Evolutionary conservation across 2,888 invertebrate species (phyloP).

Genomic region (Pollenia griseotomentosa): DNA sequence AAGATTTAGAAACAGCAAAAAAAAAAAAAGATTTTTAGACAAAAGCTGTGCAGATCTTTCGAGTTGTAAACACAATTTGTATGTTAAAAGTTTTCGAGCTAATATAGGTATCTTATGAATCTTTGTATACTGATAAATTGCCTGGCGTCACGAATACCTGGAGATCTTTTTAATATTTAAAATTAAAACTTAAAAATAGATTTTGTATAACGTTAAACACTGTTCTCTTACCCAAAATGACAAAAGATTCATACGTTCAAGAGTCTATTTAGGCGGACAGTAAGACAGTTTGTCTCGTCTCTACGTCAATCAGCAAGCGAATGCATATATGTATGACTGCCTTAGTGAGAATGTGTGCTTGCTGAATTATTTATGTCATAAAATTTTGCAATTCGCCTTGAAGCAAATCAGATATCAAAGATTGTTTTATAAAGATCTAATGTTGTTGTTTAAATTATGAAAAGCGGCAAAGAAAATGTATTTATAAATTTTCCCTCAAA

Average conservation of each 20-base stretch:
- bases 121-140: too few species aligned
- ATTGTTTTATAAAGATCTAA: constrained; percentile 68
- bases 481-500: not conserved
- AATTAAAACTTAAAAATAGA: not conserved
- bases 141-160: too few species aligned
- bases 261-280: not conserved
- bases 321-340: not conserved
- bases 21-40: too few species aligned
- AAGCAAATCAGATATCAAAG: constrained; percentile 74
- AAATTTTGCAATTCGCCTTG: constrained; percentile 74
- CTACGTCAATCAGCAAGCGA: constrained; percentile 25
- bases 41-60: too few species aligned
- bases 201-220: constrained; percentile 6
- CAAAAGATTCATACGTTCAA: constrained; percentile 33
- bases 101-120: too few species aligned
- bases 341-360: not conserved
- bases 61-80: too few species aligned
- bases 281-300: not conserved
- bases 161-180: too few species aligned
- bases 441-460: constrained; percentile 54
- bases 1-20: too few species aligned
- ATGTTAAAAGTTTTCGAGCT: too few species aligned
- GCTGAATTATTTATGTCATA: constrained; percentile 72
- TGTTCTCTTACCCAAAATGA: constrained; percentile 21
- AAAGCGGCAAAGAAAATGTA: too few species aligned